Percentiles rank a stretch among this genome's conserved stretches.
These are phyloP conservation scores for Ptychadena robeensis DNA, from an alignment of 2,797 vertebrate genomes.

Conservation along the genomic window DNA sequence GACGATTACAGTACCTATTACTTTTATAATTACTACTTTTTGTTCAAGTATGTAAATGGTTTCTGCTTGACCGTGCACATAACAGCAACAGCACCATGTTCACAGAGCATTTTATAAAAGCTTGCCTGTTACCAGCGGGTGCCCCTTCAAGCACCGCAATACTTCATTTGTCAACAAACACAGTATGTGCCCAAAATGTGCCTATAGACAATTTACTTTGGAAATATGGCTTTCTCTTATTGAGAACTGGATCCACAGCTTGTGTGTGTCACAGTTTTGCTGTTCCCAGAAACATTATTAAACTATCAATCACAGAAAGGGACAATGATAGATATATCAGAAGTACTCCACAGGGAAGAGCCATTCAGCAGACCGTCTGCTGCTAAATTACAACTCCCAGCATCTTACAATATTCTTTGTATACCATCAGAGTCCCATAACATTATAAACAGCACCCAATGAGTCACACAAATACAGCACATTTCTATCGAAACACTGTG, in stretches of 20 bases:
- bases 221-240: slow-evolving; percentile 43
- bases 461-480: not conserved
- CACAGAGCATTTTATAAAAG: not conserved
- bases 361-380: slow-evolving; percentile 10
- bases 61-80: not conserved
- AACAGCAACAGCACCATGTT: not conserved
- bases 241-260: slow-evolving; percentile 50
- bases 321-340: slow-evolving; percentile 34
- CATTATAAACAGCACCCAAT: not conserved
- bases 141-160: slow-evolving; percentile 46
- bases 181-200: slow-evolving; percentile 46
- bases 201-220: slow-evolving; percentile 52
- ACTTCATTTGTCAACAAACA: slow-evolving; percentile 52
- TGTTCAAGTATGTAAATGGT: not conserved
- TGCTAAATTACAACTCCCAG: slow-evolving; percentile 39
- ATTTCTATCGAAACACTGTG: not conserved
- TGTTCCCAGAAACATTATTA: slow-evolving; percentile 49
- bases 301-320: slow-evolving; percentile 48
- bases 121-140: slow-evolving; percentile 29
- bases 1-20: not conserved
- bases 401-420: slow-evolving; percentile 17
- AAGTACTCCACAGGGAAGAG: slow-evolving; percentile 22
- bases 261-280: slow-evolving; percentile 39
- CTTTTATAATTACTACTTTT: not conserved
- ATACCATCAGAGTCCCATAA: not conserved